These are phyloP conservation scores for Beaufortia kweichowensis DNA, from an alignment of 2,113 vertebrate genomes.

Conservation along the genomic window DNA sequence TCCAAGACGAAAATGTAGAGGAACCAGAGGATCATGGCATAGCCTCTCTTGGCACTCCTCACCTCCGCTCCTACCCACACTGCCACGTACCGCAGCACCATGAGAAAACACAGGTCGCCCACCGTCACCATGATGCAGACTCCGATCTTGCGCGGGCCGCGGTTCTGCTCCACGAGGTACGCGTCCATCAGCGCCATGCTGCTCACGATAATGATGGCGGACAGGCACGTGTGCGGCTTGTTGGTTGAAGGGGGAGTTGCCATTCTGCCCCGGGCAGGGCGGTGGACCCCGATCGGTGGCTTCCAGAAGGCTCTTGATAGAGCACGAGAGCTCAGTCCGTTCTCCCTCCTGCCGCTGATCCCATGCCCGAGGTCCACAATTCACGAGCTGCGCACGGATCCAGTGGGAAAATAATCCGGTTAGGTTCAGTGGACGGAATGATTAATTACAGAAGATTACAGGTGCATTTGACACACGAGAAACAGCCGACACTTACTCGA, in stretches of 20 bases:
- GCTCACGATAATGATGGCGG: slow-evolving; percentile 78
- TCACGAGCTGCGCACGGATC: slow-evolving; percentile 62
- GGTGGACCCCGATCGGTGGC: slow-evolving; percentile 17
- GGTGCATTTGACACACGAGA: not conserved
- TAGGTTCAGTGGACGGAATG: no score
- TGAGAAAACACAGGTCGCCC: slow-evolving; percentile 78
- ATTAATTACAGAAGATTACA: not conserved
- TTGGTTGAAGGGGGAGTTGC: slow-evolving; percentile 76
- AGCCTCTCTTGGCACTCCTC: slow-evolving; percentile 75
- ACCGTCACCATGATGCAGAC: slow-evolving; percentile 80
- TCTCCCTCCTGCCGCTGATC: slow-evolving; percentile 60
- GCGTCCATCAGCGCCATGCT: slow-evolving; percentile 80
- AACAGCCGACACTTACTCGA: slow-evolving; percentile 68
- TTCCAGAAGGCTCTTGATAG: slow-evolving; percentile 1
- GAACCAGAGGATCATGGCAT: slow-evolving; percentile 82
- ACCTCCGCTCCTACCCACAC: slow-evolving; percentile 81
- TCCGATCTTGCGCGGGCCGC: slow-evolving; percentile 76
- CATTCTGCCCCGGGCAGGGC: slow-evolving; percentile 65
- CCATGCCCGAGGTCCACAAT: slow-evolving; percentile 63
- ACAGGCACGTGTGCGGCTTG: slow-evolving; percentile 78
- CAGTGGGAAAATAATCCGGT: no score
- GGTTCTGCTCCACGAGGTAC: slow-evolving; percentile 80
- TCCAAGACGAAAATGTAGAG: slow-evolving; percentile 81
- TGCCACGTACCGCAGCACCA: slow-evolving; percentile 75
- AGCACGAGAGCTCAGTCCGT: slow-evolving; percentile 57